Base-by-base conservation (phyloP, 2,113 vertebrate genomes). In the Sebastes schlegelii region DNA sequence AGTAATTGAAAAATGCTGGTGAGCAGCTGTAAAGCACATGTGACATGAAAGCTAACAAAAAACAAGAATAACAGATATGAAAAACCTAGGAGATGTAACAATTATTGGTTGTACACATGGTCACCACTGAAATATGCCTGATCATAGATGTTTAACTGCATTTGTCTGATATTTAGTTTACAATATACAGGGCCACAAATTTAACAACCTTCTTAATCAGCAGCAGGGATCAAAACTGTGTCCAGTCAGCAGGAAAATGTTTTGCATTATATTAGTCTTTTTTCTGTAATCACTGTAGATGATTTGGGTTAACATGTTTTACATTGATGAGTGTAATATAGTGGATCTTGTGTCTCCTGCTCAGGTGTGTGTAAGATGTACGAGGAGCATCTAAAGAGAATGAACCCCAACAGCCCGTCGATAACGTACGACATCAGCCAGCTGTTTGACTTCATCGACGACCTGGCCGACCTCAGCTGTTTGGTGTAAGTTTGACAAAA, bases 361-460 rank as follows among this genome's bases (percentile, higher is more conserved):
- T 4, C 86, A 94, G 98, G 98, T 17, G 98, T 99, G 77, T 99
- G 98, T 94, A 99, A 99, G 96, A 99, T 99, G 97, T 99, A 99
- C 75, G 98, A 99, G 94, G 98, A 99, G 70, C 98, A 99, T 92
- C 92, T 99, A 94, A 99, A 99, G 94, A 97, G 98, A 91, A 99
- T 99, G 98, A 99, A 99, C 94, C 98, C 98, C 83, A 99, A 98
- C 96, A 99, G 98, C 80, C 98, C 97, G 4, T 99, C 98, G 8
- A 99, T 99, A 92, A 99, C 98, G 0, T 99, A 99, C 5, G 98
- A 99, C 91, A 99, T 99, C 95, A 99, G 98, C 89, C 98, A 99
- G 5, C 96, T 99, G 91, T 99, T 99, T 90, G 98, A 99, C 91
- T 99, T 99, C 91, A 98, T 99, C n/a, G 98, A 99, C 79, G 98